Evolutionary conservation across 1,140 invertebrate genomes (phyloP).

Genomic region (Rhopalosiphum maidis): DNA sequence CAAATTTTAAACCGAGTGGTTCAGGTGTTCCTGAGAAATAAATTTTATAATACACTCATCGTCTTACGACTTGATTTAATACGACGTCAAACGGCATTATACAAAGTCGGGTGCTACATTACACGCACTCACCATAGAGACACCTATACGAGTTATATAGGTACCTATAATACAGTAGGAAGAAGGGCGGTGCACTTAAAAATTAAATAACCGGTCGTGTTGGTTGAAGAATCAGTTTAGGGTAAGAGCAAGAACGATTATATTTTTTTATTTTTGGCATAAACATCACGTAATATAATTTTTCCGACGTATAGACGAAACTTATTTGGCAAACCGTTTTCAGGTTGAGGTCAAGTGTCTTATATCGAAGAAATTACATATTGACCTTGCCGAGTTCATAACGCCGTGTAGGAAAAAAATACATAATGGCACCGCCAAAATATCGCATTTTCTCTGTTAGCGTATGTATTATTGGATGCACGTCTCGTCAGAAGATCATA

Average conservation of each 20-base stretch:
- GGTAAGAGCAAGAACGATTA: background rate
- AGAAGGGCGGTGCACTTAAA: background rate
- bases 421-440: background rate
- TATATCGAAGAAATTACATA: background rate
- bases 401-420: background rate
- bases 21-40: background rate
- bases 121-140: background rate
- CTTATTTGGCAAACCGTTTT: slow-evolving; percentile 45
- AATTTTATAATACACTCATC: background rate
- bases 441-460: background rate
- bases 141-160: background rate
- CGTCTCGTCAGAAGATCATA: background rate
- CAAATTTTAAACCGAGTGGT: background rate
- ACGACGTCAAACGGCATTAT: background rate
- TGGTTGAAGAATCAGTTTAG: no score
- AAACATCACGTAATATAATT: background rate
- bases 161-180: background rate
- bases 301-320: background rate
- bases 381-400: background rate
- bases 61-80: background rate
- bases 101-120: background rate
- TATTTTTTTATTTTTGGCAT: slow-evolving; percentile 30
- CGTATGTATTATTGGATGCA: background rate
- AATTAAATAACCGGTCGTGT: no score
- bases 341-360: slow-evolving; percentile 41